phyloP scores from a whole-genome alignment of 2,888 invertebrate species.

The Eilema caniola region DNA sequence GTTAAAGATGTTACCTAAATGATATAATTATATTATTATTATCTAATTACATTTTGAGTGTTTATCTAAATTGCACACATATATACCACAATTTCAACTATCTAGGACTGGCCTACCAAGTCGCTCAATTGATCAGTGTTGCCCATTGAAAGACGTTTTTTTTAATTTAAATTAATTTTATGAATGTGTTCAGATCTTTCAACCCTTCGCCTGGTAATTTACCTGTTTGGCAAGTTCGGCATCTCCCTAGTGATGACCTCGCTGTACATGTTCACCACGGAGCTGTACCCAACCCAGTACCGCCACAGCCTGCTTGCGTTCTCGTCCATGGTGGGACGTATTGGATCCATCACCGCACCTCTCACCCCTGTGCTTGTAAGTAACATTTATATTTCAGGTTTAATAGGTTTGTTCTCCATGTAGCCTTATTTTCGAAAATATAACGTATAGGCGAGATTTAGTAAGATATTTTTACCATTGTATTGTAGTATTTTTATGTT shows the following conservation, averaged over 20 bases:
- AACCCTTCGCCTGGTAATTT: constrained; percentile 77
- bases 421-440: too few species aligned
- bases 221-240: constrained; percentile 88
- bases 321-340: constrained; percentile 90
- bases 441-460: too few species aligned
- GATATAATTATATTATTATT: too few species aligned
- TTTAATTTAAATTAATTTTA: neutral
- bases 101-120: too few species aligned
- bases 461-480: rapidly evolving
- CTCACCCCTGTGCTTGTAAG: constrained; percentile 89
- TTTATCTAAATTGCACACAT: too few species aligned
- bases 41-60: too few species aligned
- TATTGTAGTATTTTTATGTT: too few species aligned
- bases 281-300: constrained; percentile 90
- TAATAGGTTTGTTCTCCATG: neutral
- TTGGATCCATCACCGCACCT: constrained; percentile 91
- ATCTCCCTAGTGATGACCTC: constrained; percentile 89
- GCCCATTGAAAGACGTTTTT: too few species aligned
- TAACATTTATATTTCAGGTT: constrained; percentile 19
- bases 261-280: constrained; percentile 89
- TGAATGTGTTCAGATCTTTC: constrained; percentile 58
- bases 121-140: too few species aligned
- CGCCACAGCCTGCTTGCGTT: constrained; percentile 89
- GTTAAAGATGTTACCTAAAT: too few species aligned
- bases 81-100: too few species aligned